Conservation (phyloP, 2,888 invertebrate genomes). For the Arenicola marina region DNA sequence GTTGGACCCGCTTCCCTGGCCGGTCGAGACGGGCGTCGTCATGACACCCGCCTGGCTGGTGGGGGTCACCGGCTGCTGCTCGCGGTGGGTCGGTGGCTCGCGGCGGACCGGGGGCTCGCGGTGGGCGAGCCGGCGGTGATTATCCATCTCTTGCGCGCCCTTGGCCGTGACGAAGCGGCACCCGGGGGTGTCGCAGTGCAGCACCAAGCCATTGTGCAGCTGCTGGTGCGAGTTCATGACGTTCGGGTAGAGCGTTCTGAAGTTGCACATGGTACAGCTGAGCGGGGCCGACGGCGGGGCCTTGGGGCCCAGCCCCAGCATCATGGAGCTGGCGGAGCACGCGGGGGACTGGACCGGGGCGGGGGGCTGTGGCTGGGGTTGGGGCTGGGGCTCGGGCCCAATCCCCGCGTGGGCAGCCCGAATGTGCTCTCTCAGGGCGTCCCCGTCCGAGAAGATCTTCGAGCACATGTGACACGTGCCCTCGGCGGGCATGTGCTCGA, state of each 20-base stretch:
- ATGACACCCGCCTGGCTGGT: background rate
- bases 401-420: slow-evolving; percentile 2
- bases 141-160: background rate
- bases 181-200: background rate
- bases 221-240: background rate
- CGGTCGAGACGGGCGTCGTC: background rate
- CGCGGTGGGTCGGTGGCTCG: background rate
- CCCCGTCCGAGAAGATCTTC: slow-evolving; percentile 4
- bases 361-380: no score
- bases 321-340: background rate
- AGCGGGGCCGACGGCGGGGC: background rate
- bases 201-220: background rate
- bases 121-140: background rate
- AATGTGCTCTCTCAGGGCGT: slow-evolving; percentile 3
- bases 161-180: background rate
- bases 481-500: slow-evolving; percentile 11
- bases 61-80: background rate
- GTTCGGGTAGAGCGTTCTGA: background rate
- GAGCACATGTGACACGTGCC: slow-evolving; percentile 14
- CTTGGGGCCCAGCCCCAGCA: background rate
- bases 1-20: background rate
- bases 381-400: background rate
- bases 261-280: background rate
- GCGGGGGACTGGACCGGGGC: background rate
- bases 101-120: no score